These are phyloP conservation scores for Fregata magnificens DNA, from an alignment of 2,113 vertebrate genomes.

Conservation along the genomic window DNA sequence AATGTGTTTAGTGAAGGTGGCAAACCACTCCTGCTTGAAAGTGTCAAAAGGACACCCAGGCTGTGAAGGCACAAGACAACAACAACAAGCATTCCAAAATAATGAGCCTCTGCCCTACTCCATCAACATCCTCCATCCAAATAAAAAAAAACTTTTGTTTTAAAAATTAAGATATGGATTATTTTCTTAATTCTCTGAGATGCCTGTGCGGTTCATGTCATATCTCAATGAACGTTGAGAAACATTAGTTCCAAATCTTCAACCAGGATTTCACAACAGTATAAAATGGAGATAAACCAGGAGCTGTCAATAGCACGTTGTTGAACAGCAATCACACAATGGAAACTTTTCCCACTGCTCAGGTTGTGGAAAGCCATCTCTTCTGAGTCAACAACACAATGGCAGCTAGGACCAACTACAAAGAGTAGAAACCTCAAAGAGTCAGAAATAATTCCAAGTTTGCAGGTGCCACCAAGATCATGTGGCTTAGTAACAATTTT, in stretches of 20 bases:
- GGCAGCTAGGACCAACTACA: background rate
- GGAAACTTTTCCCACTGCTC: background rate
- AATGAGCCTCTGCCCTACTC: background rate
- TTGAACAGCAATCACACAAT: background rate
- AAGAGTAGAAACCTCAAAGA: background rate
- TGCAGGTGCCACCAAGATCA: background rate
- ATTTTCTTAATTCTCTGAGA: background rate
- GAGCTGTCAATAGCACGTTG: background rate
- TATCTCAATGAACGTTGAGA: background rate
- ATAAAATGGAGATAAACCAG: background rate
- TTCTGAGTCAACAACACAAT: background rate
- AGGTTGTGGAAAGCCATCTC: background rate
- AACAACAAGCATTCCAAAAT: background rate
- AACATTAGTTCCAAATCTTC: background rate
- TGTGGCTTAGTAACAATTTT: background rate
- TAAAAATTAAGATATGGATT: background rate
- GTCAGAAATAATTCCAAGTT: background rate
- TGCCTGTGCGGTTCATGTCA: background rate
- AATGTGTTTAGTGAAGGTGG: fast-evolving
- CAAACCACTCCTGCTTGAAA: background rate
- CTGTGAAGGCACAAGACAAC: background rate
- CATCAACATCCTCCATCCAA: background rate
- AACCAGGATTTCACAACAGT: background rate
- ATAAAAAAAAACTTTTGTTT: background rate
- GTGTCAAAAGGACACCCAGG: fast-evolving